Base-by-base conservation (phyloP, 53 echinoderm and acorn worm genomes). In the Holothuria scabra region DNA sequence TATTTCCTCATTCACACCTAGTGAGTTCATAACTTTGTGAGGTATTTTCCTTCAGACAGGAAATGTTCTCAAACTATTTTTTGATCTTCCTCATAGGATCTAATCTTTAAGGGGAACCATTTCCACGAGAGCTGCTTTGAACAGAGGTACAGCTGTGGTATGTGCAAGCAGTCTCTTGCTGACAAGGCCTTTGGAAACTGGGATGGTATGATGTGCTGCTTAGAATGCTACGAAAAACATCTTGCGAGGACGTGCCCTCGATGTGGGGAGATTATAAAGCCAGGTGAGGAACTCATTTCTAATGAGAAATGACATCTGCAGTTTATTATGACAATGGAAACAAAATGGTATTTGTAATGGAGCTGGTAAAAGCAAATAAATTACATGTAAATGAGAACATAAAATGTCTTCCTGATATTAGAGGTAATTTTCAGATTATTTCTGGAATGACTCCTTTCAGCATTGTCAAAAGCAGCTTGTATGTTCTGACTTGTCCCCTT, bases 131-230 rank as follows among this genome's bases (percentile, higher is more conserved):
- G 86, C 32, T 97, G 97, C 71, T 97, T 97, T 79, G 97, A 97
- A 76, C 85, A 89, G 58, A 90, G 99, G 60, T 99, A 95, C 90
- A 93, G 91, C 65, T 99, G 99, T 68, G 89, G 89, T 44, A 89
- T 94, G 94, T 99, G 99, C 59, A 91, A 92, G 91, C 88, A 92
- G 65, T 99, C 99, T 14, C 93, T 99, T 57, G 99, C 94, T 1
- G 99, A 99, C 85, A 93, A 94, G 87, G 92, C 99, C 34, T 97
- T 99, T 59, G 99, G 99, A 20, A 94, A 95, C 84, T 92, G 94
- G 91, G 99, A 94, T 66, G 95, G 88, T 32, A 93, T 95, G 86
- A 92, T 99, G 65, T 99, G 94, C 80, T 99, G 99, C 84, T 88
- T 90, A 21, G 85, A 88, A 56, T 99, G 99, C 87, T 94, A 93